Conservation (phyloP, 1,140 invertebrate genomes). For the Monomorium pharaonis region DNA sequence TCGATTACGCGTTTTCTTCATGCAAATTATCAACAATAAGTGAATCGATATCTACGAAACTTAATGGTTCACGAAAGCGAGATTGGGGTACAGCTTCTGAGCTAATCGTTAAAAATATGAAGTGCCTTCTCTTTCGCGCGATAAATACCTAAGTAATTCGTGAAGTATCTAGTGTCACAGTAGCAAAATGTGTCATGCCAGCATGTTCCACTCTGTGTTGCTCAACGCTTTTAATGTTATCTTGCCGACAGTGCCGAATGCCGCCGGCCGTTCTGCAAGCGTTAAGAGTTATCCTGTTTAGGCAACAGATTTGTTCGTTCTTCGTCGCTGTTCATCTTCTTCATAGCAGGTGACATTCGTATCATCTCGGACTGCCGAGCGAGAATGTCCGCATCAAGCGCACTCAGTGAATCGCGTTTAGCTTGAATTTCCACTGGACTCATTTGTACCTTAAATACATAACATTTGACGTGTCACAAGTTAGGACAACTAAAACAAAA, state of each 20-base stretch:
- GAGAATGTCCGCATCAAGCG: conserved; percentile 71
- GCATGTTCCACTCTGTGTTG: conserved; percentile 71
- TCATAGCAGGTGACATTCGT: conserved; percentile 64
- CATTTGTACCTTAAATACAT: conserved; percentile 55
- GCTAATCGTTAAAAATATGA: conserved; percentile 57
- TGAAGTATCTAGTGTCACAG: conserved; percentile 79
- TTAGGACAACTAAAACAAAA: background rate
- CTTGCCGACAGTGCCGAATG: conserved; percentile 52
- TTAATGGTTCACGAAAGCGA: background rate
- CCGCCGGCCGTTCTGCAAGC: conserved; percentile 76
- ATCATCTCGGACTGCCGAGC: conserved; percentile 70
- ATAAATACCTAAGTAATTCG: conserved; percentile 71
- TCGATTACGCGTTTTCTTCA: background rate
- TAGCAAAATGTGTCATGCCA: conserved; percentile 77
- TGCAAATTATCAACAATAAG: background rate
- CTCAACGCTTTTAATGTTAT: conserved; percentile 57
- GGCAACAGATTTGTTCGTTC: conserved; percentile 78
- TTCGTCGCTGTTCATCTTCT: conserved; percentile 73
- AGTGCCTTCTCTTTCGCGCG: conserved; percentile 3
- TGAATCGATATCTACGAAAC: background rate
- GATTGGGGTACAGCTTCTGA: conserved; percentile 50
- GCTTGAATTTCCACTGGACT: conserved; percentile 66
- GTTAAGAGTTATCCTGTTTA: conserved; percentile 81
- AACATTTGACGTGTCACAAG: background rate
- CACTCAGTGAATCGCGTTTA: conserved; percentile 63